These are phyloP conservation scores for Oncorhynchus kisutch DNA, from an alignment of 2,113 vertebrate genomes.

Conservation along the genomic window DNA sequence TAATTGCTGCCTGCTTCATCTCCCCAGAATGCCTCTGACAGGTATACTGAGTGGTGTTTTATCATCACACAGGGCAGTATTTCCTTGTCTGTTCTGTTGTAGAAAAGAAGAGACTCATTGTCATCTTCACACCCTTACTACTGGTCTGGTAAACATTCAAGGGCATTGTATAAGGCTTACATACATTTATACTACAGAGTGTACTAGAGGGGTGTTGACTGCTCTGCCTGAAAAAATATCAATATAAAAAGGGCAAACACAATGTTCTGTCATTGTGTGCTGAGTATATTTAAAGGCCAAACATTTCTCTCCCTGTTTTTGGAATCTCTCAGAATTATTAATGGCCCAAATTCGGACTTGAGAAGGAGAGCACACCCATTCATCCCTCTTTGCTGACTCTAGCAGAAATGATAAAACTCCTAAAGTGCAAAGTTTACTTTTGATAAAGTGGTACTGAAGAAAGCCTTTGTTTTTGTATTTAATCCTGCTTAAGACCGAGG, in stretches of 20 bases:
- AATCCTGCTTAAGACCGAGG: neutral
- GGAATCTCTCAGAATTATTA: slow-evolving; percentile 5
- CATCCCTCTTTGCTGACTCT: neutral
- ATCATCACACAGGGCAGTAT: neutral
- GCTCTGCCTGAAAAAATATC: neutral
- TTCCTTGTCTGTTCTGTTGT: neutral
- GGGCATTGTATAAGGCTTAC: neutral
- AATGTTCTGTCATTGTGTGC: too few species aligned
- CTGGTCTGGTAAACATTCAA: neutral
- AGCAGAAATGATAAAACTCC: neutral
- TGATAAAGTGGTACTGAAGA: slow-evolving; percentile 3
- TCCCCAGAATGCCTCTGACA: neutral
- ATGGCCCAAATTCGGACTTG: neutral
- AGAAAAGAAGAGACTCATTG: neutral
- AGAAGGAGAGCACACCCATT: neutral
- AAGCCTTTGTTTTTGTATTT: neutral
- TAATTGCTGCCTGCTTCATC: slow-evolving; percentile 8
- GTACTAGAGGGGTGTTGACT: neutral
- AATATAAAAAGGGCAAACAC: neutral
- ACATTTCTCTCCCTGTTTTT: neutral
- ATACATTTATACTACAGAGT: neutral
- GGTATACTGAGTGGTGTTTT: neutral
- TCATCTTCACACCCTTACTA: neutral
- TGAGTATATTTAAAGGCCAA: neutral
- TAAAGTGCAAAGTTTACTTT: slow-evolving; percentile 2